Evolutionary conservation across 2,888 invertebrate genomes (phyloP).

Genomic region (Torymus aiolomorphi): DNA sequence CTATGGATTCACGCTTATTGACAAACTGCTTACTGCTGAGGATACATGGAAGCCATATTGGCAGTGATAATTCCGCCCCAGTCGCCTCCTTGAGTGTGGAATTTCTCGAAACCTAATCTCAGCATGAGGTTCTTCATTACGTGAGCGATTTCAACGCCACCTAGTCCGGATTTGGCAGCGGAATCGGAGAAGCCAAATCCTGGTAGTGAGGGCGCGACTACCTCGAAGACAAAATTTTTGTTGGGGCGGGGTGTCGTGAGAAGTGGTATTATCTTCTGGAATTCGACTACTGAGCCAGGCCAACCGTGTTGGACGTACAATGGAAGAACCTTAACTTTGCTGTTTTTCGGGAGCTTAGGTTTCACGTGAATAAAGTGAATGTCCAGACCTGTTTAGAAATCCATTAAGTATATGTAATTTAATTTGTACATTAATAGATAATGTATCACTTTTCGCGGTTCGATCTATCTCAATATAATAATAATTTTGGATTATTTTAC

Average conservation of each 20-base stretch:
- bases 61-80: constrained; percentile 85
- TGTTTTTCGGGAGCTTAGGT: constrained; percentile 72
- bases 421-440: too few species aligned
- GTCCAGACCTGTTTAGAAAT: constrained; percentile 75
- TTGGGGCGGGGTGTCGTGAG: constrained; percentile 78
- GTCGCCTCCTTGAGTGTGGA: constrained; percentile 87
- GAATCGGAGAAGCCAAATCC: constrained; percentile 78
- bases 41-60: constrained; percentile 81
- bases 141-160: constrained; percentile 78
- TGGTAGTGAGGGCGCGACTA: constrained; percentile 76
- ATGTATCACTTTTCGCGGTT: too few species aligned
- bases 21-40: constrained; percentile 74
- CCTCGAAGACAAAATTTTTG: constrained; percentile 81
- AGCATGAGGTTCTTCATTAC: constrained; percentile 83
- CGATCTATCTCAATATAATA: too few species aligned
- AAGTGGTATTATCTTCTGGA: constrained; percentile 85
- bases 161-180: constrained; percentile 81
- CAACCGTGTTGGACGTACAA: constrained; percentile 89
- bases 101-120: constrained; percentile 82
- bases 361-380: constrained; percentile 84
- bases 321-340: constrained; percentile 77
- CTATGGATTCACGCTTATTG: too few species aligned
- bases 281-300: constrained; percentile 92
- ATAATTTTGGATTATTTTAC: too few species aligned
- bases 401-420: too few species aligned